Evolutionary conservation across 2,888 invertebrate genomes (phyloP), one percentile per base, ranked within the genome.

Genomic region (Thymelicus sylvestris): DNA sequence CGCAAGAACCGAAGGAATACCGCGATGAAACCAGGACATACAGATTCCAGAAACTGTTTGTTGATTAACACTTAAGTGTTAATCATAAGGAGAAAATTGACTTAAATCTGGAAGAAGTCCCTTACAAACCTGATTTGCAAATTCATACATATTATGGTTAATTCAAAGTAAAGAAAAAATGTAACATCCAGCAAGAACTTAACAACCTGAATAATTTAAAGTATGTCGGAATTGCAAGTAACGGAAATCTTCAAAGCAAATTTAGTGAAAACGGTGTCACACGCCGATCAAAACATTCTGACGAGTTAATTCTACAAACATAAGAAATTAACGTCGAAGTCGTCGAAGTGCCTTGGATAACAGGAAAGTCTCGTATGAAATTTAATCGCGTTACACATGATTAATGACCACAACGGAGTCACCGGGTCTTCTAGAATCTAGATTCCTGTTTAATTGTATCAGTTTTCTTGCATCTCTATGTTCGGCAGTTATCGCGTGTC

Each of bases 371-470:
- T 74, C 78, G 80, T 79, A 79, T 79, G 81, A 79, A 80, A 78
- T 79, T 81, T 80, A 75, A 79, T 80, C 82, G 80, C 73, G 74
- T 81, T 77, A 81, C 79, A 80, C 79, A 79, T 86, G 85, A 90
- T 89, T 87, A 88, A 88, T 84, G 82, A 83, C 82, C 81, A 83
- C 83, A 86, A 83, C 85, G 80, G 81, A 83, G 79, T 88, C 85
- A 87, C 87, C 86, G 80, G 85, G 83, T 86, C 87, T 81, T 88
- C 86, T 88, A 85, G 85, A 88, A 81, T 88, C 86, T 88, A 85
- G 85, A 88, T 90, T 85, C 88, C 83, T 80, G 77, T 84, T 80
- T 87, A 88, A 89, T 88, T 87, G 86, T 87, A 87, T 84, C 86
- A 79, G 84, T 83, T 87, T 84, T 85, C 86, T 86, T 84, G 79